A percentile compares a stretch with the other conserved stretches of the same genome.
Conservation (phyloP, 92 coral and sea anemone genomes). For the Plumapathes pennacea region DNA sequence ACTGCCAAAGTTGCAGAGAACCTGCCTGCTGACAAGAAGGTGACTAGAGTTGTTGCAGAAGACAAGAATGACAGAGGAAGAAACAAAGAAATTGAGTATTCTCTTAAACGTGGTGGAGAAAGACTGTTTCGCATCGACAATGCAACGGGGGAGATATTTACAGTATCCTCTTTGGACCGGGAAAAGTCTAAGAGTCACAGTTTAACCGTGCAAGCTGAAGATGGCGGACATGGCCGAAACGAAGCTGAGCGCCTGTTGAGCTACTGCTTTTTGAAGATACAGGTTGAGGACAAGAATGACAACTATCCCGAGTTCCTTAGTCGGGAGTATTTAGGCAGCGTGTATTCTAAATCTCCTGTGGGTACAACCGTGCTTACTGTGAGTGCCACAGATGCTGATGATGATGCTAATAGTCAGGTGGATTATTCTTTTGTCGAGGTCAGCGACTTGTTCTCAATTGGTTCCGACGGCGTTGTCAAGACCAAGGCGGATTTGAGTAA, state of each 20-base stretch:
- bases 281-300: slow-evolving; percentile 75
- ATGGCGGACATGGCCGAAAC: slow-evolving; percentile 78
- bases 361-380: slow-evolving; percentile 69
- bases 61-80: slow-evolving; percentile 75
- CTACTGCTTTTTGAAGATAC: slow-evolving; percentile 68
- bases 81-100: slow-evolving; percentile 76
- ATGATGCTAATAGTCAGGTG: slow-evolving; percentile 16
- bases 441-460: slow-evolving; percentile 47
- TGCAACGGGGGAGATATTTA: slow-evolving; percentile 73
- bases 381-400: slow-evolving; percentile 73
- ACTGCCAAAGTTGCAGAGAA: slow-evolving; percentile 64
- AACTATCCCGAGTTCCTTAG: slow-evolving; percentile 76
- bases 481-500: slow-evolving; percentile 35
- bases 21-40: slow-evolving; percentile 53
- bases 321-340: slow-evolving; percentile 67
- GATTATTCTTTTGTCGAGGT: slow-evolving; percentile 18
- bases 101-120: slow-evolving; percentile 52
- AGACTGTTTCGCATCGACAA: slow-evolving; percentile 69
- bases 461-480: slow-evolving; percentile 1
- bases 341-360: slow-evolving; percentile 20
- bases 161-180: slow-evolving; percentile 71
- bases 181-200: slow-evolving; percentile 52
- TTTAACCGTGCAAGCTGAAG: slow-evolving; percentile 75
- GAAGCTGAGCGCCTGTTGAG: slow-evolving; percentile 64
- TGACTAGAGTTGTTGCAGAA: slow-evolving; percentile 52